Evolutionary conservation across 2,888 invertebrate genomes (phyloP), one percentile per base, ranked within the genome.

Genomic region (Sphaerophoria taeniata): DNA sequence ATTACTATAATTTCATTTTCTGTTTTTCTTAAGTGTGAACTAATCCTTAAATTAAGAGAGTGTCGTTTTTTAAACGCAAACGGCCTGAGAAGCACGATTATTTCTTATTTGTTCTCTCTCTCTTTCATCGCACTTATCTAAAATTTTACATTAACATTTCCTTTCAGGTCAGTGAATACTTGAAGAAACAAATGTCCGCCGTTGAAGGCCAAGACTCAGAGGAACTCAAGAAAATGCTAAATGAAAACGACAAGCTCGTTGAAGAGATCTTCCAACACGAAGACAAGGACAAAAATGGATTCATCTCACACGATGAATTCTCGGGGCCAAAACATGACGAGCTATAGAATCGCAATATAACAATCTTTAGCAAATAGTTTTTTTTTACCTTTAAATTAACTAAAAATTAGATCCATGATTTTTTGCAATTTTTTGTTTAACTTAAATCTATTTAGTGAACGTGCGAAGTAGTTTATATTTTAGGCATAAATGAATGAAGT

Each of bases 321-420:
- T 98, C 97, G 34, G 98, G 98, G 4, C 98, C 98, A 14, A 98
- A 99, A 92, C 98, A 98, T 92, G 99, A 99, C 92, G 99, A 98
- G 93, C 95, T 99, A 91, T 98, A 96, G 24, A 16, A 56, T 34
- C 7, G 43, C 51, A 24, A 60, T 9, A 39, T 24, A 51, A 49
- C 6, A 34, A n/a, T 14, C 34, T 14, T 33, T 80, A 84, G 84
- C 60, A 49, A 85, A 73, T 81, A 81, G 81, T 76, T 53, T 53
- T 67, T 51, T 67, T 51, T 67, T 49, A 36, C 39, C 16, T 14
- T 4, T 14, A 24, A 51, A 24, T 34, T 33, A 61, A 9, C 31
- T 73, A 72, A 81, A 77, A 34, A 47, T 77, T 43, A 9, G 72
- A 75, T 80, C 63, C 56, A 70, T 81, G 43, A 72, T 74, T 85